These are phyloP conservation scores for Linnaemya tessellans DNA, from an alignment of 2,888 invertebrate genomes.

Conservation along the genomic window DNA sequence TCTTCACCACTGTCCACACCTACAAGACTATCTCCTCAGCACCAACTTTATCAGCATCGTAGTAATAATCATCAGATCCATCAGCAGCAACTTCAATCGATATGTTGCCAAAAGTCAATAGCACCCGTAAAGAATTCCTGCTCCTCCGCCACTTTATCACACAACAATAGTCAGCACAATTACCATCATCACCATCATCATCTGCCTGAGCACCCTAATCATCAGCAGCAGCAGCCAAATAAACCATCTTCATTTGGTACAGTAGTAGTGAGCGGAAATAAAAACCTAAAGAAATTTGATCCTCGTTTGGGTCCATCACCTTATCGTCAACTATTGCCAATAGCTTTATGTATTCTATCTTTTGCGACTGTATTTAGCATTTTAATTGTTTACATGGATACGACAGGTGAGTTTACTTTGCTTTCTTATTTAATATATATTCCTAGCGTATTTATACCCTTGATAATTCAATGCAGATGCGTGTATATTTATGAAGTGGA, in stretches of 20 bases:
- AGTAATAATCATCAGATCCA: conserved; percentile 69
- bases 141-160: conserved; percentile 64
- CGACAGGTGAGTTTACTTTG: conserved; percentile 86
- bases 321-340: conserved; percentile 86
- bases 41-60: conserved; percentile 68
- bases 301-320: conserved; percentile 82
- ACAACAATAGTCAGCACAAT: conserved; percentile 72
- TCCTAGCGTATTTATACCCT: neutral
- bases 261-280: conserved; percentile 76
- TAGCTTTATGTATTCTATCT: conserved; percentile 89
- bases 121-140: conserved; percentile 72
- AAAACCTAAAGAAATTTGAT: conserved; percentile 82
- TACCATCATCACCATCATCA: conserved; percentile 74
- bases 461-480: neutral
- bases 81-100: conserved; percentile 65
- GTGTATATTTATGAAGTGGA: neutral
- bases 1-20: conserved; percentile 81
- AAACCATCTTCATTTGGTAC: conserved; percentile 68
- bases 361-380: conserved; percentile 92
- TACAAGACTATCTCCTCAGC: conserved; percentile 78
- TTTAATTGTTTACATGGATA: conserved; percentile 91
- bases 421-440: neutral
- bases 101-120: conserved; percentile 78
- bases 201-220: conserved; percentile 69
- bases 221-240: conserved; percentile 61